A percentile compares a stretch with the other conserved stretches of the same genome.
These are phyloP conservation scores for Stenopsyche tienmushanensis DNA, from an alignment of 1,140 invertebrate species.

Conservation along the genomic window DNA sequence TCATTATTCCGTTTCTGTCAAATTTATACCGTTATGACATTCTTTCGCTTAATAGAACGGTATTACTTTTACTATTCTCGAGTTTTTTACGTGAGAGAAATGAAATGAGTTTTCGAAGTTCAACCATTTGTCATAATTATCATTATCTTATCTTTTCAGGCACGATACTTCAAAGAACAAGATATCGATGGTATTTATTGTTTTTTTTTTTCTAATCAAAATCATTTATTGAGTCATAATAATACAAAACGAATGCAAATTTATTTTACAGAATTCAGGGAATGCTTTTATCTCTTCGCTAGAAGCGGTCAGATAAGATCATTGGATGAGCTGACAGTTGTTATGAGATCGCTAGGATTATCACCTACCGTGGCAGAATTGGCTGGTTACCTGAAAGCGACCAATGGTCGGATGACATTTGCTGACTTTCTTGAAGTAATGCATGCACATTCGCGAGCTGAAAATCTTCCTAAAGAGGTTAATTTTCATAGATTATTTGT, in stretches of 20 bases:
- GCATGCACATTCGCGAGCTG: constrained; percentile 85
- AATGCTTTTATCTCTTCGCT: constrained; percentile 93
- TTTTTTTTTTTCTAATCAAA: constrained; percentile 38
- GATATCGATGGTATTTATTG: constrained; percentile 82
- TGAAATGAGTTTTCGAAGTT: no score
- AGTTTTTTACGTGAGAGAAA: no score
- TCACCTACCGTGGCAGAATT: constrained; percentile 91
- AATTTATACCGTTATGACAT: no score
- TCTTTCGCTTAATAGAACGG: no score
- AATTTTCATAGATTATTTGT: background rate
- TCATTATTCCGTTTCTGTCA: no score
- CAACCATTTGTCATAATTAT: no score
- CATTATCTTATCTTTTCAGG: constrained; percentile 56
- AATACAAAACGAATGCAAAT: constrained; percentile 1
- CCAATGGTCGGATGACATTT: constrained; percentile 90
- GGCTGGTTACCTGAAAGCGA: constrained; percentile 80
- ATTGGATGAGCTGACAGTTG: constrained; percentile 86
- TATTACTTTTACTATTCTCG: no score
- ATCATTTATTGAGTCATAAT: background rate
- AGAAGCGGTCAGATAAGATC: constrained; percentile 82
- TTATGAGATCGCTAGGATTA: constrained; percentile 91
- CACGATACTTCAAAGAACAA: constrained; percentile 79
- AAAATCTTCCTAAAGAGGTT: constrained; percentile 88
- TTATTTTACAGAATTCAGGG: constrained; percentile 86
- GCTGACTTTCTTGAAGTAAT: constrained; percentile 94